phyloP scores from a whole-genome alignment of 2,797 vertebrate genomes.

The Pachyuromys duprasi region DNA sequence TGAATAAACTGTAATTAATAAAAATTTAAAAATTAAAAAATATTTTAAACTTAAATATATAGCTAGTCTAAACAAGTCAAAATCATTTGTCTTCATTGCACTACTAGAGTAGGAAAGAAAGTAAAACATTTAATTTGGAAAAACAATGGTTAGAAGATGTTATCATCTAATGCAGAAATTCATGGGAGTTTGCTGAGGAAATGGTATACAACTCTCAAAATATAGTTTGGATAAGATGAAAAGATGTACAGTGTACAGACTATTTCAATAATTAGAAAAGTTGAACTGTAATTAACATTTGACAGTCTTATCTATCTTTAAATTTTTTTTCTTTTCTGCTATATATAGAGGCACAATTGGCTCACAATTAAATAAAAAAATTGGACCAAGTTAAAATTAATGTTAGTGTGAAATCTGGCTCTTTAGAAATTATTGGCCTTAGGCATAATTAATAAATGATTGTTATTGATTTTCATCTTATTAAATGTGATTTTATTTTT shows the following conservation, averaged over 20 bases:
- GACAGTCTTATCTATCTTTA: neutral
- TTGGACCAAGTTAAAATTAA: neutral
- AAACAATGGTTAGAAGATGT: neutral
- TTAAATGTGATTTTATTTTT: constrained; percentile 35
- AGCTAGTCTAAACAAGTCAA: neutral
- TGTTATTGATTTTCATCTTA: neutral
- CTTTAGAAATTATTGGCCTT: neutral
- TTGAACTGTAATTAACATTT: neutral
- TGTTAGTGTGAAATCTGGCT: neutral
- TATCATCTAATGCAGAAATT: neutral
- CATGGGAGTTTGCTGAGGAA: neutral
- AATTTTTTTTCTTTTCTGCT: neutral
- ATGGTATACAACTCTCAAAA: neutral
- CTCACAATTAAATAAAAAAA: neutral
- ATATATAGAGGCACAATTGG: neutral
- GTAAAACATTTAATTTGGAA: neutral
- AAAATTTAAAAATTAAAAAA: neutral
- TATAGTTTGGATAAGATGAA: neutral
- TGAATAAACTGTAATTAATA: no score
- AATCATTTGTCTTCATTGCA: constrained; percentile 10
- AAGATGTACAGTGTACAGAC: neutral
- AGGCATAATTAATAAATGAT: neutral
- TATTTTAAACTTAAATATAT: constrained; percentile 2
- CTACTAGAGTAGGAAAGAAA: neutral
- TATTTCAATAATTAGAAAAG: neutral